phyloP scores from a whole-genome alignment of 2,797 vertebrate species.

The Rachycentron canadum region DNA sequence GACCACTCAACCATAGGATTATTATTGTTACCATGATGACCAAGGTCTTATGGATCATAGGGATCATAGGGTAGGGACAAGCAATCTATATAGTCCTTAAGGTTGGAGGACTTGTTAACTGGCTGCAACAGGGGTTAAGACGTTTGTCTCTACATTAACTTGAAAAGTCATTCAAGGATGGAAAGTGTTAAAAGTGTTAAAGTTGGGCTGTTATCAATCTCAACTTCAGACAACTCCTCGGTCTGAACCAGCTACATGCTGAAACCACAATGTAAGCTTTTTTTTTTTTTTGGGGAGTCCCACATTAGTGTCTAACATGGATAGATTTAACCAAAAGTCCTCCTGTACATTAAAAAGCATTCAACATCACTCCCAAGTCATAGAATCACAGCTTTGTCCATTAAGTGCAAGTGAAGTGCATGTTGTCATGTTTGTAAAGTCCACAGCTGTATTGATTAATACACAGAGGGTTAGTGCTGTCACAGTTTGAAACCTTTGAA shows the following conservation, averaged over 20 bases:
- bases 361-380: not conserved
- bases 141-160: not conserved
- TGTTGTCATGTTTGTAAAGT: no score
- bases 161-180: no score
- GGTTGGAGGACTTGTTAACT: not conserved
- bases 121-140: not conserved
- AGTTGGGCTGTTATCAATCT: not conserved
- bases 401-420: not conserved
- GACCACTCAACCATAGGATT: no score
- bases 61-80: no score
- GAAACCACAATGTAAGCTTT: not conserved
- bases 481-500: slow-evolving; percentile 46
- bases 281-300: no score
- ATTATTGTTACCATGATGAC: no score
- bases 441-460: not conserved
- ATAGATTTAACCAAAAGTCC: not conserved
- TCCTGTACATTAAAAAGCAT: not conserved
- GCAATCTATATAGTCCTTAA: no score
- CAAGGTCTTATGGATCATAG: no score
- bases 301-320: not conserved
- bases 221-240: not conserved
- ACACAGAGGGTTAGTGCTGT: no score
- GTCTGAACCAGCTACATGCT: not conserved
- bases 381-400: not conserved
- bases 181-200: not conserved